Evolutionary conservation across 2,113 vertebrate species (phyloP).

Genomic region (Hemicordylus capensis): DNA sequence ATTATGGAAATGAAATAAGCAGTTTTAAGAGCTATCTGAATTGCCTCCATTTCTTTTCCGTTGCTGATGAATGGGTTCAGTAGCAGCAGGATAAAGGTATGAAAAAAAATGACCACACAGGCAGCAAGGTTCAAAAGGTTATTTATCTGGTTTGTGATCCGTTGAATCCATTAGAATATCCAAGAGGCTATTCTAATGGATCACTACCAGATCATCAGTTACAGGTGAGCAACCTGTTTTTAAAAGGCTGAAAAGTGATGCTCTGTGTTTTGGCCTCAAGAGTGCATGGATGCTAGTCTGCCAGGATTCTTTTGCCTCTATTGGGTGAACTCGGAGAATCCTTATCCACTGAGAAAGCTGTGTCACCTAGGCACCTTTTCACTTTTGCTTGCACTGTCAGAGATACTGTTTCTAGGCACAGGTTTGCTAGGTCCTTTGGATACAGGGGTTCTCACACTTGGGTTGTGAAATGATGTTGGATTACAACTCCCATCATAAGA

Average conservation of each 20-base stretch:
- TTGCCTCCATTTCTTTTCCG: neutral
- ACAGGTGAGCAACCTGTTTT: too few species aligned
- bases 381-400: neutral
- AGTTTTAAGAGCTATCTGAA: neutral
- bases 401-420: neutral
- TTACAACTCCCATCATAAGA: neutral
- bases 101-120: neutral
- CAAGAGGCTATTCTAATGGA: too few species aligned
- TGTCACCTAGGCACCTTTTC: neutral
- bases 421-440: neutral
- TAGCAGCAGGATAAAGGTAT: neutral
- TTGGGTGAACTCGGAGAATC: too few species aligned
- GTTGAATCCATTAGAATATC: too few species aligned
- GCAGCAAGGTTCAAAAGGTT: too few species aligned
- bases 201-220: too few species aligned
- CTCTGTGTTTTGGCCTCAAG: neutral
- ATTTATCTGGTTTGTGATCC: too few species aligned
- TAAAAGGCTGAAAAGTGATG: neutral
- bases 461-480: too few species aligned
- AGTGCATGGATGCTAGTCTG: neutral
- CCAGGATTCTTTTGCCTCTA: neutral
- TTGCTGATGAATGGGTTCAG: neutral
- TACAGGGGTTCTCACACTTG: too few species aligned
- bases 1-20: neutral
- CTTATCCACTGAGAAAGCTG: neutral